Evolutionary conservation across 2,113 vertebrate genomes (phyloP).

Genomic region (Leucosticte australis): DNA sequence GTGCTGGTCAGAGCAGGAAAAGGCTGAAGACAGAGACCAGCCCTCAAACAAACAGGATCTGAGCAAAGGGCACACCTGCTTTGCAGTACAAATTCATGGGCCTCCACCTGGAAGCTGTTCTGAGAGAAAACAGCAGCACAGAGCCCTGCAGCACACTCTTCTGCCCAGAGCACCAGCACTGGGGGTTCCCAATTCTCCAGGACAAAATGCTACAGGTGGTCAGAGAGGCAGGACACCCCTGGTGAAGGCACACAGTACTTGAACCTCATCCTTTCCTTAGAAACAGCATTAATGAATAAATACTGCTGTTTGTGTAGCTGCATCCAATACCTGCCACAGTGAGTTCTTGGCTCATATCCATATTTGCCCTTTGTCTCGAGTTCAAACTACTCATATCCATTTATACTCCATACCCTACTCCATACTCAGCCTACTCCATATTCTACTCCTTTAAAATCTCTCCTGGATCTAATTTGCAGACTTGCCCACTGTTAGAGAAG

Average conservation of each 20-base stretch:
- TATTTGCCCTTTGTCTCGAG: background rate
- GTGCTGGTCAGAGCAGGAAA: background rate
- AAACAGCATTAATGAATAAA: background rate
- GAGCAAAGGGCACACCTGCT: background rate
- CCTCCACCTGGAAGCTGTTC: background rate
- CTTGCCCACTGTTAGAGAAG: background rate
- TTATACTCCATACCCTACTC: too few relatives aligned
- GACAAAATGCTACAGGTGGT: too few relatives aligned
- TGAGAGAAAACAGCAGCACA: background rate
- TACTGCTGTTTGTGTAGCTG: background rate
- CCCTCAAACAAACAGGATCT: background rate
- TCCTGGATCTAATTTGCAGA: background rate
- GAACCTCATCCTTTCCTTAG: background rate
- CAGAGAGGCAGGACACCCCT: background rate
- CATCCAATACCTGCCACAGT: background rate
- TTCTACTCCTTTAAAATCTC: background rate
- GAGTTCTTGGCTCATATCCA: background rate
- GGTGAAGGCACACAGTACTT: background rate
- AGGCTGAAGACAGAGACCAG: background rate
- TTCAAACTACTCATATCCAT: background rate
- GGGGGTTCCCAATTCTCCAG: accelerated
- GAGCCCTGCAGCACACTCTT: background rate
- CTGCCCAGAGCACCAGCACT: background rate
- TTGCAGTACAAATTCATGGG: background rate
- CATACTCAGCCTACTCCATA: background rate